Base-by-base conservation (phyloP, 2,113 vertebrate species). In the Rhipidura dahli region DNA sequence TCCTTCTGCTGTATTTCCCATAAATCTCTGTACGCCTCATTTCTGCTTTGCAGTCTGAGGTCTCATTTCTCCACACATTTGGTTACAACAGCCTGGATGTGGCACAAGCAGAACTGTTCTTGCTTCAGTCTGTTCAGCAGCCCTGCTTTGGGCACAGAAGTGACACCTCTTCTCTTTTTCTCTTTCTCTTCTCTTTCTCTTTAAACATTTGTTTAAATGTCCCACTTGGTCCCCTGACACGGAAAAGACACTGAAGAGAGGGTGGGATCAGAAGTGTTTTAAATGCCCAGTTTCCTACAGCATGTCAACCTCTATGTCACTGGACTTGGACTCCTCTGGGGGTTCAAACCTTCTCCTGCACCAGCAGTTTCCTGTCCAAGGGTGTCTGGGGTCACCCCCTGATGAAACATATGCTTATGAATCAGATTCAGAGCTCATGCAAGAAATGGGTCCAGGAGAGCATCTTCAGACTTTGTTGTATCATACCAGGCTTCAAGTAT, bases 21-120 rank as follows among this genome's bases (percentile, higher is more conserved):
- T 42, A 42, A 9, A 33, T 83, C 59, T 86, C 42, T 5, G 0
- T 9, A 10, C 0, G 0, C 28, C 17, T 82, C 28, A 7, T 63
- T 88, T 76, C 66, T 91, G 24, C 31, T 65, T 20, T 61, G 39
- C 70, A 64, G 35, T 16, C 42, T 42, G 53, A 18, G 3, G 50
- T 65, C 0, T 0, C 40, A 2, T 87, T 89, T 87, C 78, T 64
- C 60, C 59, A 35, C 49, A 1, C n/a, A 2, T 60, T 84, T 0
- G 2, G 27, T 68, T 63, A 56, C 90, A 84, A 4, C 40, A 79
- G 51, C 49, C 79, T 68, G 57, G 47, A 85, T 44, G 23, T 72
- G 88, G 28, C 79, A 72, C 9, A 53, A 56, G 20, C 57, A 44
- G 47, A 64, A 5, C 16, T 39, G 33, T 3, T 69, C 66, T 27